Evolutionary conservation across 1,140 invertebrate genomes (phyloP).

Genomic region (Tetragonula clypearis): DNA sequence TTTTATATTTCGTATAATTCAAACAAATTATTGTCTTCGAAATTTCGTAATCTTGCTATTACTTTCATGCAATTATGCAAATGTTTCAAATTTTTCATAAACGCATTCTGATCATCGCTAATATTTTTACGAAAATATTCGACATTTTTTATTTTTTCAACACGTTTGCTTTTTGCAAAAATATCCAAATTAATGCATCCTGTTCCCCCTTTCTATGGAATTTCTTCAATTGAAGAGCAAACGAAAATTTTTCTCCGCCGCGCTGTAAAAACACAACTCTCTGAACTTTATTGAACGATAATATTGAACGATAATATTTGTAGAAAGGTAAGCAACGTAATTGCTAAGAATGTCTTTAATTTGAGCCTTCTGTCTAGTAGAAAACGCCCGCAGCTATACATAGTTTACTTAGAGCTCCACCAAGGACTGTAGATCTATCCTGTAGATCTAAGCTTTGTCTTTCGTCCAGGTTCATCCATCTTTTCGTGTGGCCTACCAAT

Average conservation of each 20-base stretch:
- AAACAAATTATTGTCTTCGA: too few relatives aligned
- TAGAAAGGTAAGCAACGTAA: neutral
- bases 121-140: neutral
- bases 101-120: neutral
- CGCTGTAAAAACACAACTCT: neutral
- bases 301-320: neutral
- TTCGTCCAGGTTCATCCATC: neutral
- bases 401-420: constrained; percentile 10
- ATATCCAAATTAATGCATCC: neutral
- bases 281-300: neutral
- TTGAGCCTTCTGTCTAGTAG: neutral
- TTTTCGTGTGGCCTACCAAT: neutral
- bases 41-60: too few relatives aligned
- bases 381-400: neutral
- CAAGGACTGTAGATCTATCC: constrained; percentile 6
- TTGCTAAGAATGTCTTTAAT: constrained; percentile 3
- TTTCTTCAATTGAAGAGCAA: neutral
- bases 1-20: too few relatives aligned
- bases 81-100: too few relatives aligned
- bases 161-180: neutral
- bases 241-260: neutral
- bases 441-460: constrained; percentile 19
- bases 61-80: too few relatives aligned
- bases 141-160: too few relatives aligned
- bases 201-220: neutral